Conservation (phyloP, 37 sponge, comb jelly and placozoan genomes). For the Aplysina aerophoba region DNA sequence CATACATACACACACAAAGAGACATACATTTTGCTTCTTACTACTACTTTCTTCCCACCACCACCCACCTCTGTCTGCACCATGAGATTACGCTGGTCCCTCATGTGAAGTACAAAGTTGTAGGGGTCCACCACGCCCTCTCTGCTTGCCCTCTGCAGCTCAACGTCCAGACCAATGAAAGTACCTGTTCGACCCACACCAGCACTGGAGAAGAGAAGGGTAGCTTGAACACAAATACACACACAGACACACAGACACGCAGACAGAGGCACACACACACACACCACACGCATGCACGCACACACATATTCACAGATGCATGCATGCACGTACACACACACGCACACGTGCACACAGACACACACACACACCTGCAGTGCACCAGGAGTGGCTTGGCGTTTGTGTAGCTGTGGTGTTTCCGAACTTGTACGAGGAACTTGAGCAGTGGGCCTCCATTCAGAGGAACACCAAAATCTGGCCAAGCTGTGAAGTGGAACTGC, state of each 20-base stretch:
- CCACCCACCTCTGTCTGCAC: constrained; percentile 87
- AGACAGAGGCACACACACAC: background rate
- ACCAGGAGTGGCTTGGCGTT: constrained; percentile 64
- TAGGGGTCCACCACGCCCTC: constrained; percentile 75
- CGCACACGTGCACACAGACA: constrained; percentile 24
- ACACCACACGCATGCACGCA: background rate
- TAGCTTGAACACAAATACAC: background rate
- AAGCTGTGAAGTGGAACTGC: constrained; percentile 77
- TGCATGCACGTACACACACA: background rate
- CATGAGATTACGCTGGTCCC: constrained; percentile 84
- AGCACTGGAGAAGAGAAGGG: constrained; percentile 62
- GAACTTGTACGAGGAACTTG: constrained; percentile 54
- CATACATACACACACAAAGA: background rate
- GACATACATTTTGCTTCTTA: background rate
- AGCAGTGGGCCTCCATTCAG: constrained; percentile 63
- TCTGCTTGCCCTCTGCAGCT: constrained; percentile 71
- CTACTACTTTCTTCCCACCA: background rate
- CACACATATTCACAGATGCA: constrained; percentile 30
- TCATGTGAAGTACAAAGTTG: constrained; percentile 63
- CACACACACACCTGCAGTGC: constrained; percentile 68
- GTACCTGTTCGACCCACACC: constrained; percentile 97
- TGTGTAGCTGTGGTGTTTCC: constrained; percentile 37
- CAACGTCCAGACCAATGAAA: constrained; percentile 78
- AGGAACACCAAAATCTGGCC: constrained; percentile 88
- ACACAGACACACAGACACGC: constrained; percentile 1